A percentile compares a stretch with the other conserved stretches of the same genome.
Evolutionary conservation across 2,113 vertebrate genomes (phyloP).

Genomic region (Todiramphus chloris): DNA sequence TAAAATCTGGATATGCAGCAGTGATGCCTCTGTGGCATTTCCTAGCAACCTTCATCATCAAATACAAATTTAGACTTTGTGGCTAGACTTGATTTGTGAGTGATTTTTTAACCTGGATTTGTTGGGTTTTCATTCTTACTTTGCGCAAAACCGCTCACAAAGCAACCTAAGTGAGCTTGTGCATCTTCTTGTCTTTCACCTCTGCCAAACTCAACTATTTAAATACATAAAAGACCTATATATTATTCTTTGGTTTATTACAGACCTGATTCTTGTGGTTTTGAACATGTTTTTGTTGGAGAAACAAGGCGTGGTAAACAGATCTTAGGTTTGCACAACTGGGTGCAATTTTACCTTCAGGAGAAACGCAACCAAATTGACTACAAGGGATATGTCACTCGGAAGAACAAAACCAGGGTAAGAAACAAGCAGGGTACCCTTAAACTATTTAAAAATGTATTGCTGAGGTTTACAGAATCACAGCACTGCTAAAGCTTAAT

Average conservation of each 20-base stretch:
- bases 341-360: slow-evolving; percentile 89
- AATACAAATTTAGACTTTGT: not conserved
- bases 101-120: not conserved
- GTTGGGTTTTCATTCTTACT: too few relatives aligned
- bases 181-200: not conserved
- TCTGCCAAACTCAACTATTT: not conserved
- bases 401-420: slow-evolving; percentile 76
- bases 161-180: not conserved
- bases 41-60: not conserved
- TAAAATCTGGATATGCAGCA: not conserved
- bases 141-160: not conserved
- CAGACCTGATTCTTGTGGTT: slow-evolving; percentile 86
- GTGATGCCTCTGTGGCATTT: not conserved
- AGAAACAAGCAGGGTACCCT: not conserved
- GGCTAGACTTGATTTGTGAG: not conserved
- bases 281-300: slow-evolving; percentile 90
- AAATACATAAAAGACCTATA: not conserved
- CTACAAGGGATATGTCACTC: slow-evolving; percentile 84
- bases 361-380: slow-evolving; percentile 80
- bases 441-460: not conserved
- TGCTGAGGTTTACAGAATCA: not conserved
- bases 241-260: not conserved
- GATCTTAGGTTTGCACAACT: slow-evolving; percentile 87
- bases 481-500: not conserved
- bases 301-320: slow-evolving; percentile 78